A percentile compares a stretch with the other conserved stretches of the same genome.
phyloP scores from a whole-genome alignment of 2,113 vertebrate genomes.

The Tautogolabrus adspersus region DNA sequence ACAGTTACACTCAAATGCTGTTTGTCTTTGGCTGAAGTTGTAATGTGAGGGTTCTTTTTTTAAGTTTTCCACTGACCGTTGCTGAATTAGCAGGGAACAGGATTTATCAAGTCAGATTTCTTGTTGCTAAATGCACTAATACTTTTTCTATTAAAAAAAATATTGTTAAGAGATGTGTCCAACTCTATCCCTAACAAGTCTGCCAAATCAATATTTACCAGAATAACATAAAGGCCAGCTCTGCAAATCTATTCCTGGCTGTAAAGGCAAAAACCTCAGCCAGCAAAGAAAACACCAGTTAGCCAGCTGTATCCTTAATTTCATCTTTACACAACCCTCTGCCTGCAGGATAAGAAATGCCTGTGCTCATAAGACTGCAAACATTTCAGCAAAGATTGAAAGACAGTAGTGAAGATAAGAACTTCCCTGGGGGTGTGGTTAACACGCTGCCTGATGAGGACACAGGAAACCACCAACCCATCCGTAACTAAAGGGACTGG shows the following conservation, averaged over 20 bases:
- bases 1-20: constrained; percentile 13
- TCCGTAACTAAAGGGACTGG: constrained; percentile 77
- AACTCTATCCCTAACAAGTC: constrained; percentile 6
- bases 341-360: background rate
- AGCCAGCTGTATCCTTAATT: background rate
- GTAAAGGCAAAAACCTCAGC: constrained; percentile 8
- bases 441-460: constrained; percentile 62
- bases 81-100: background rate
- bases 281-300: constrained; percentile 3
- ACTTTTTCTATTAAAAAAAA: background rate
- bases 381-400: constrained; percentile 1
- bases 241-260: constrained; percentile 6
- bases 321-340: background rate
- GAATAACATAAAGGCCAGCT: background rate
- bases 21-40: background rate
- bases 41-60: background rate
- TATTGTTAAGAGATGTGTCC: background rate
- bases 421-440: constrained; percentile 54
- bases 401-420: constrained; percentile 33
- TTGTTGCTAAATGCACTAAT: too few relatives aligned
- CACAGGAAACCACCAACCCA: constrained; percentile 82
- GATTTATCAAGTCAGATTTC: background rate
- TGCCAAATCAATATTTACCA: constrained; percentile 8
- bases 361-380: background rate
- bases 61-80: background rate